A percentile compares a stretch with the other conserved stretches of the same genome.
Evolutionary conservation across 2,797 vertebrate genomes (phyloP).

Genomic region (Morus bassanus): DNA sequence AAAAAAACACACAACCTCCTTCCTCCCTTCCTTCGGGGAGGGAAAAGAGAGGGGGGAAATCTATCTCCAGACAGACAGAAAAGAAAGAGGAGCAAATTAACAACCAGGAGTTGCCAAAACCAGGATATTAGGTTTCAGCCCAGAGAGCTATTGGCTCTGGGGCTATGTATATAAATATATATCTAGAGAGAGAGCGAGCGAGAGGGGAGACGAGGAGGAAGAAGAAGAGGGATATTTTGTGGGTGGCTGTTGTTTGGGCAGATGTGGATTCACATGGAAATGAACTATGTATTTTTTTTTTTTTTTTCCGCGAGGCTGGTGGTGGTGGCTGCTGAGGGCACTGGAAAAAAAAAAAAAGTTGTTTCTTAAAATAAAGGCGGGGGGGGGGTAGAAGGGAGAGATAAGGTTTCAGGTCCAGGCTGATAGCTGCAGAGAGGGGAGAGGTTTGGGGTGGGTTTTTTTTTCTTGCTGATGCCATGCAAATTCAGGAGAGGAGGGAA

Average conservation of each 20-base stretch:
- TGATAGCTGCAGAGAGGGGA: constrained; percentile 65
- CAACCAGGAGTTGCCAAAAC: constrained; percentile 94
- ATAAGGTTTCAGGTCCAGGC: constrained; percentile 70
- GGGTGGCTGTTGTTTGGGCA: constrained; percentile 77
- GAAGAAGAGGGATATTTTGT: constrained; percentile 76
- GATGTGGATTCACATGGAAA: constrained; percentile 78
- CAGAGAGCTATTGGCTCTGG: constrained; percentile 82
- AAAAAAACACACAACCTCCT: constrained; percentile 91
- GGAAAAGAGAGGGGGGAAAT: constrained; percentile 88
- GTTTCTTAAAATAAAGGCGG: constrained; percentile 61
- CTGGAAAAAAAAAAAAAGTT: constrained; percentile 56
- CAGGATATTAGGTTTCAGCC: constrained; percentile 99
- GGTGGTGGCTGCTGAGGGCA: constrained; percentile 61
- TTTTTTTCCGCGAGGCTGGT: constrained; percentile 54
- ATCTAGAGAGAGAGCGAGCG: constrained; percentile 69
- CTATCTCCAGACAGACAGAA: constrained; percentile 89
- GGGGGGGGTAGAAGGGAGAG: constrained; percentile 11
- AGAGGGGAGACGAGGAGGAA: constrained; percentile 87
- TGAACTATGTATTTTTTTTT: constrained; percentile 66
- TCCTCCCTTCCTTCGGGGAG: constrained; percentile 93
- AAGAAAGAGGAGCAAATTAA: constrained; percentile 97
- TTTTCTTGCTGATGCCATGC: constrained; percentile 71
- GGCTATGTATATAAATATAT: constrained; percentile 78
- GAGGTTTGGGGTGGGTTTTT: constrained; percentile 56
- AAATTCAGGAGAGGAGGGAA: constrained; percentile 75